Conservation (phyloP, 1,140 invertebrate genomes). For the Archegozetes longisetosus region DNA sequence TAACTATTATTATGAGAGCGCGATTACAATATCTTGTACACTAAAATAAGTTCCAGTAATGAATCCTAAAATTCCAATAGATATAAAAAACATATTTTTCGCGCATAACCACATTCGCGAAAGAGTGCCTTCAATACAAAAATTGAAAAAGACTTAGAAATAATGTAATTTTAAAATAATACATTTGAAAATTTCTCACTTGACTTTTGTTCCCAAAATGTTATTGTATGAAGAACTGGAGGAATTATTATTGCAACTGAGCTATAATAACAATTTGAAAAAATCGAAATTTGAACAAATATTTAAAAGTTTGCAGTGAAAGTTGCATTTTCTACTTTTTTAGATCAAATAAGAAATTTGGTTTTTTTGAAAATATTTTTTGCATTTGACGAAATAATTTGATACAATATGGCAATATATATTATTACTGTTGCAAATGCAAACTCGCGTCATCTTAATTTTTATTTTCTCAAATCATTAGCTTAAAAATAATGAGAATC, state of each 20-base stretch:
- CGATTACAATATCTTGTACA: neutral
- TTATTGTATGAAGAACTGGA: constrained; percentile 3
- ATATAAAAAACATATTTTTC: constrained; percentile 55
- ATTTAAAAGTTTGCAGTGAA: too few relatives aligned
- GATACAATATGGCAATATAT: too few relatives aligned
- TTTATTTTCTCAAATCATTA: too few relatives aligned
- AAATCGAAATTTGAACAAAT: neutral
- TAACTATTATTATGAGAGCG: too few relatives aligned
- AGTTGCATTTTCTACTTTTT: too few relatives aligned
- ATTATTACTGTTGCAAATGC: too few relatives aligned
- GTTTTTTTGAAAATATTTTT: neutral
- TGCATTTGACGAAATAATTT: too few relatives aligned
- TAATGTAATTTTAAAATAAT: neutral
- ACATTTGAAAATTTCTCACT: neutral
- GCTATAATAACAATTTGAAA: neutral
- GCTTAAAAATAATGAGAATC: neutral
- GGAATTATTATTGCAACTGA: constrained; percentile 10
- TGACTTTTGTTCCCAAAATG: neutral
- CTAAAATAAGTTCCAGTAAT: constrained; percentile 52
- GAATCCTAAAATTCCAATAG: constrained; percentile 55
- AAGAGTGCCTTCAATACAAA: neutral
- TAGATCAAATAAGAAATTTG: neutral
- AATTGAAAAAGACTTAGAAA: neutral
- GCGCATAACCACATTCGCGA: constrained; percentile 45
- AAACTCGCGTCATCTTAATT: too few relatives aligned